Evolutionary conservation across 1,140 invertebrate genomes (phyloP), one percentile per base, ranked within the genome.

Genomic region (Oryctes rhinoceros): DNA sequence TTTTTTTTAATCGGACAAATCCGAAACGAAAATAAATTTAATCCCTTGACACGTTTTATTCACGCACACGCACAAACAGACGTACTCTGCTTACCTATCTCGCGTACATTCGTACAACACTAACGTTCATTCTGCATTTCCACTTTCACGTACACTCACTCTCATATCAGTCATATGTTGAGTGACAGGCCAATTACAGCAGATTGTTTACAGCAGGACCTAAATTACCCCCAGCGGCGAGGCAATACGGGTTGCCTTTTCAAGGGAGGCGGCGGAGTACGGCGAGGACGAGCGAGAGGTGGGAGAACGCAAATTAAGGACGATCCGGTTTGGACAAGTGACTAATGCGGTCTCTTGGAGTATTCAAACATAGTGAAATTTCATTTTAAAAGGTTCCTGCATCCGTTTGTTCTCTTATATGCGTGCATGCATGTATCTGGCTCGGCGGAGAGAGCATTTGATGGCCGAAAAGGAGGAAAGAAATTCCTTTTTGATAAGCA

Each of bases 151-250:
- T 76, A 76, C 74, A 76, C 37, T 48, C 74, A 44, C 74, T 37
- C 76, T 78, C 76, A 78, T 78, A 78, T 78, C 48, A 78, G 44
- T 78, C 48, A 78, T 78, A 78, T 37, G 76, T 78, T 78, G 76
- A 78, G 76, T 59, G 76, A 78, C 76, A 78, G 76, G 76, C 76
- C 76, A 78, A 78, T 78, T 78, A 78, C 76, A 30, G 76, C 44
- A 59, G 76, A 78, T 78, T 78, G 76, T 78, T 78, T 78, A 78
- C 76, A 78, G 76, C 76, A 59, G 76, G 76, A 78, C 76, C 76
- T 59, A 78, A 78, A 78, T 78, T 78, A 78, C 76, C 76, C 76
- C 76, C 76, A 78, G 76, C 76, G 76, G 76, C 76, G 76, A 48
- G 44, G 48, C 76, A 30, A 78, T 78, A 78, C 76, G 48, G 48